These are phyloP conservation scores for Thecocarcelia acutangulata DNA, from an alignment of 2,888 invertebrate species.

Conservation along the genomic window DNA sequence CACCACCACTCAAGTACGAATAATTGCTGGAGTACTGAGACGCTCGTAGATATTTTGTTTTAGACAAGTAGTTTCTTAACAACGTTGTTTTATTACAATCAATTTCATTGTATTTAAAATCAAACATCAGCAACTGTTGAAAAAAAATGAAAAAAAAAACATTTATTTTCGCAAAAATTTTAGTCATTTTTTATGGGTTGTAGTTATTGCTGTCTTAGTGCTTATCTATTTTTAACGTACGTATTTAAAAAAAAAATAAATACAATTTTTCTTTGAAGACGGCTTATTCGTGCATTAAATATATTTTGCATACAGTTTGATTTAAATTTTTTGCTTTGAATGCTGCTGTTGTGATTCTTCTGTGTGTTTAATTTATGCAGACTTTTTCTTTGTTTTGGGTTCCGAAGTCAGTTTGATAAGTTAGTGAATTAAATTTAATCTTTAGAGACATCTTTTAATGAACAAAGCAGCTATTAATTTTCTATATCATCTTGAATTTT, in stretches of 20 bases:
- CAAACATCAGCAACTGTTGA: constrained; percentile 21
- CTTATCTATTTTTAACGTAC: constrained; percentile 58
- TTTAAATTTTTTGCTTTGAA: constrained; percentile 9
- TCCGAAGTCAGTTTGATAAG: neutral
- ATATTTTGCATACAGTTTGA: constrained; percentile 66
- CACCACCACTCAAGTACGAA: constrained; percentile 25
- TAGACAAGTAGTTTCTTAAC: constrained; percentile 55
- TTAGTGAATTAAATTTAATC: neutral
- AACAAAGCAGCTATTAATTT: too few species aligned
- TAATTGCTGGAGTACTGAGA: constrained; percentile 2
- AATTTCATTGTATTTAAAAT: constrained; percentile 56
- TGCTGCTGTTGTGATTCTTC: constrained; percentile 1
- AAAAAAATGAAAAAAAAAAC: constrained; percentile 9
- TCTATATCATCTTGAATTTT: too few species aligned
- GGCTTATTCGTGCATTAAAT: constrained; percentile 72
- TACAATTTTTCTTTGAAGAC: constrained; percentile 58
- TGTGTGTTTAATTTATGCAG: constrained; percentile 25
- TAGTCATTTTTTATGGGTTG: constrained; percentile 23
- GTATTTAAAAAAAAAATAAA: constrained; percentile 57
- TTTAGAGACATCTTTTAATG: constrained; percentile 4
- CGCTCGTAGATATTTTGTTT: constrained; percentile 53
- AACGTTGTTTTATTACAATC: constrained; percentile 44
- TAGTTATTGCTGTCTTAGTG: constrained; percentile 13
- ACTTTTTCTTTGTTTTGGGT: constrained; percentile 42
- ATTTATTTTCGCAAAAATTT: constrained; percentile 40